phyloP scores from a whole-genome alignment of 2,797 vertebrate species.

The Hippoglossus hippoglossus region DNA sequence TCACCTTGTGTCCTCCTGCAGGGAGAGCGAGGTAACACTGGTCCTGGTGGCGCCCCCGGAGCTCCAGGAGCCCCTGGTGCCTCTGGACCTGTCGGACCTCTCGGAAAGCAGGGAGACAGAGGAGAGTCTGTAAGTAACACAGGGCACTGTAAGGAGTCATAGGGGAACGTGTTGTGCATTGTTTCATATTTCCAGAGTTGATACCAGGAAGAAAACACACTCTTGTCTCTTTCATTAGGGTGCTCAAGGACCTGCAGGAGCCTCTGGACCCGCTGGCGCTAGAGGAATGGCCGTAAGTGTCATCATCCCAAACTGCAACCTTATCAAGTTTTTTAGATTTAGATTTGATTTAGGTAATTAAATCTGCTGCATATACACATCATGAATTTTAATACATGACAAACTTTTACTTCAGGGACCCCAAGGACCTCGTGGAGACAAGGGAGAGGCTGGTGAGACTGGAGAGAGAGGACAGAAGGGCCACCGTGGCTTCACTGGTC shows the following conservation, averaged over 20 bases:
- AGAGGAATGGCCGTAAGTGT: slow-evolving; percentile 94
- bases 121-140: slow-evolving; percentile 91
- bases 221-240: slow-evolving; percentile 82
- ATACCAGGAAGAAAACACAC: slow-evolving; percentile 12
- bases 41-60: slow-evolving; percentile 90
- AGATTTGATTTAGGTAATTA: neutral
- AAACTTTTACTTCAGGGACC: slow-evolving; percentile 87
- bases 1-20: slow-evolving; percentile 65
- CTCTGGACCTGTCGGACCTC: slow-evolving; percentile 92
- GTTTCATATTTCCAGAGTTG: slow-evolving; percentile 7
- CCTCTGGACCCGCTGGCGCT: slow-evolving; percentile 91
- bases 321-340: neutral
- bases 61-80: slow-evolving; percentile 91
- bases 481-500: slow-evolving; percentile 96
- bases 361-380: slow-evolving; percentile 1
- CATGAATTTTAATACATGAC: slow-evolving; percentile 22
- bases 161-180: neutral
- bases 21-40: slow-evolving; percentile 97
- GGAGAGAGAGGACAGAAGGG: slow-evolving; percentile 97
- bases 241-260: slow-evolving; percentile 94
- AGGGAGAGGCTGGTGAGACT: slow-evolving; percentile 93
- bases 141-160: neutral
- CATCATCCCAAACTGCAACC: neutral
- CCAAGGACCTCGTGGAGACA: slow-evolving; percentile 97
- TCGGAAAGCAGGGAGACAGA: slow-evolving; percentile 97